Base-by-base conservation (phyloP, 30 jellyfish, hydroid and myxozoan species). In the Mastigias papua region DNA sequence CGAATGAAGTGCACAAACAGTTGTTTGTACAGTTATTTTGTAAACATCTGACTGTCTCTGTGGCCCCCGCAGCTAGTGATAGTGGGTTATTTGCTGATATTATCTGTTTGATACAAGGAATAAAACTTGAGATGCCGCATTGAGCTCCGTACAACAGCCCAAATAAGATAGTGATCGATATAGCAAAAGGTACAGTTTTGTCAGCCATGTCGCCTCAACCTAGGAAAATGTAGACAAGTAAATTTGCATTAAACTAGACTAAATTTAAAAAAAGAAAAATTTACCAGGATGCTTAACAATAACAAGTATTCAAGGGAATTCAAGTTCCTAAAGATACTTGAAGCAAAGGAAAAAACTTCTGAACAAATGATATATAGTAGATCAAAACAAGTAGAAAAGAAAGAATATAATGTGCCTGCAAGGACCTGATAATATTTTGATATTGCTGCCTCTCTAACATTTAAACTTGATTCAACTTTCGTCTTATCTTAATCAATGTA, bases 51-150 rank as follows among this genome's bases (percentile, higher is more conserved):
- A 42, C 13, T 42, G 54, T 42, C 54, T 8, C 13, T 42, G 13
- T 15, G 13, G 7, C 13, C 54, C 7, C 54, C 54, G 13, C 7
- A 42, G 13, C 13, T 42, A 15, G 54, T 4, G 54, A 15, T 42
- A 42, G 7, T 42, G 54, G 7, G 13, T 4, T 15, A 42, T 42
- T 42, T n/a, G n/a, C n/a, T n/a, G n/a, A n/a, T n/a, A n/a, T n/a
- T n/a, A n/a, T n/a, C n/a, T n/a, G n/a, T 6, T 63, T 60, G 37
- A 68, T 33, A 72, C 17, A 68, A 35, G 74, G 74, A 25, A 72
- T 34, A 72, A 17, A 19, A n/a, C 5, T 0, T 1, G 22, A 1
- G 32, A 69, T 72, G 34, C 33, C 8, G 48, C 83, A 72, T 9
- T 37, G 83, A 27, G 37, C 15, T 63, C 23, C 13, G 26, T 25